Evolutionary conservation across 2,113 vertebrate species (phyloP).

Genomic region (Scalopus aquaticus): DNA sequence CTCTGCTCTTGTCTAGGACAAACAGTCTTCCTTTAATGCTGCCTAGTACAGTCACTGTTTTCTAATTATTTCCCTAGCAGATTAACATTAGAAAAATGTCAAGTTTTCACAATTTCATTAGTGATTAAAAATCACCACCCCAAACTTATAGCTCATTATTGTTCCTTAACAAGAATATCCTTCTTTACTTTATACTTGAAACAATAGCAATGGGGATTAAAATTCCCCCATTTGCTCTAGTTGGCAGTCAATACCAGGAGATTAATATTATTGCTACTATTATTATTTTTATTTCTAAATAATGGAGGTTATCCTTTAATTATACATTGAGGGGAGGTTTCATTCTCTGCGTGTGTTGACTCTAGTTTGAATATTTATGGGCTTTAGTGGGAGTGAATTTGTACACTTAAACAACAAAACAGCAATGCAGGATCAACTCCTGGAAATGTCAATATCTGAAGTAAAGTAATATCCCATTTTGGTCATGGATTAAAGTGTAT

Average conservation of each 20-base stretch:
- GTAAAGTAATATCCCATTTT: background rate
- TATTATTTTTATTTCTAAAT: slow-evolving; percentile 27
- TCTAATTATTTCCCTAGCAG: background rate
- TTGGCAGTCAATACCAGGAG: slow-evolving; percentile 33
- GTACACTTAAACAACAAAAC: background rate
- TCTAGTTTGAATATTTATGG: background rate
- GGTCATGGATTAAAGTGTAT: background rate
- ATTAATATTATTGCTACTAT: background rate
- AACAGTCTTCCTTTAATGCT: background rate
- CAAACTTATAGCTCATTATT: background rate
- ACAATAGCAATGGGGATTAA: slow-evolving; percentile 54
- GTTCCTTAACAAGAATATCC: slow-evolving; percentile 55
- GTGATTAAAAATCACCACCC: background rate
- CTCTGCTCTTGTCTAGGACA: slow-evolving; percentile 32
- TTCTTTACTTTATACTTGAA: slow-evolving; percentile 50
- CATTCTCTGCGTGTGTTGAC: background rate
- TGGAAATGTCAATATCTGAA: background rate
- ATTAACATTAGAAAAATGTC: slow-evolving; percentile 7
- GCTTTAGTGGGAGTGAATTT: background rate
- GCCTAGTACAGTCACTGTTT: background rate
- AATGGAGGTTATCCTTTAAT: slow-evolving; percentile 18
- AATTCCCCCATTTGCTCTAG: slow-evolving; percentile 56
- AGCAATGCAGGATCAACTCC: background rate
- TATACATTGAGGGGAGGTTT: background rate
- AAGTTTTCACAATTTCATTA: slow-evolving; percentile 24